These are phyloP conservation scores for Thamnophis elegans DNA, from an alignment of 2,797 vertebrate genomes.

Conservation along the genomic window DNA sequence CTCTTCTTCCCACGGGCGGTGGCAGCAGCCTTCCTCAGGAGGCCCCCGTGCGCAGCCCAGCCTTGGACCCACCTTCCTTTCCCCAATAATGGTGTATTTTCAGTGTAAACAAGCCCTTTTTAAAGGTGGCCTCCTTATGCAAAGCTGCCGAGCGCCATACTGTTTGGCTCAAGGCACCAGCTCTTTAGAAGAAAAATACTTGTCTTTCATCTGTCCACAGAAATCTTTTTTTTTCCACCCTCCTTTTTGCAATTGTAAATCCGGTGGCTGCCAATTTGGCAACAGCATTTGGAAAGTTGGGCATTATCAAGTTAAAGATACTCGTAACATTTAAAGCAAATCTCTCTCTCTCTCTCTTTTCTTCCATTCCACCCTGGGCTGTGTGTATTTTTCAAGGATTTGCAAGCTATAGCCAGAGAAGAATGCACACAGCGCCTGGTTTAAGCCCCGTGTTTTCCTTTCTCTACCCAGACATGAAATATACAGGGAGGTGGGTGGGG, in stretches of 20 bases:
- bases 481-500: neutral
- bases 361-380: slow-evolving; percentile 31
- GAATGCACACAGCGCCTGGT: neutral
- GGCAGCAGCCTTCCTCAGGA: slow-evolving; percentile 35
- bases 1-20: neutral
- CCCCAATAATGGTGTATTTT: slow-evolving; percentile 55
- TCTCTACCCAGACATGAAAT: slow-evolving; percentile 31
- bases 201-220: slow-evolving; percentile 67
- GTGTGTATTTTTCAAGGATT: neutral
- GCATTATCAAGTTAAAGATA: slow-evolving; percentile 57
- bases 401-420: slow-evolving; percentile 6
- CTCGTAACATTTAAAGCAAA: slow-evolving; percentile 56
- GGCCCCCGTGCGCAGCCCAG: neutral
- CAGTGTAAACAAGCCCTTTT: slow-evolving; percentile 51
- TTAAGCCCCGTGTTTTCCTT: slow-evolving; percentile 6
- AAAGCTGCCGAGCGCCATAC: slow-evolving; percentile 39
- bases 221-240: slow-evolving; percentile 61
- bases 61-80: slow-evolving; percentile 30
- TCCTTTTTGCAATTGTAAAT: slow-evolving; percentile 55
- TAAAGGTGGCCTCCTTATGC: neutral
- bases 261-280: slow-evolving; percentile 70
- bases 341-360: neutral
- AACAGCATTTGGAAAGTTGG: slow-evolving; percentile 58
- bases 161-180: slow-evolving; percentile 51
- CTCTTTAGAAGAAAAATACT: slow-evolving; percentile 60